Conservation (phyloP, 1,140 invertebrate species). For the Zaprionus nigranus region DNA sequence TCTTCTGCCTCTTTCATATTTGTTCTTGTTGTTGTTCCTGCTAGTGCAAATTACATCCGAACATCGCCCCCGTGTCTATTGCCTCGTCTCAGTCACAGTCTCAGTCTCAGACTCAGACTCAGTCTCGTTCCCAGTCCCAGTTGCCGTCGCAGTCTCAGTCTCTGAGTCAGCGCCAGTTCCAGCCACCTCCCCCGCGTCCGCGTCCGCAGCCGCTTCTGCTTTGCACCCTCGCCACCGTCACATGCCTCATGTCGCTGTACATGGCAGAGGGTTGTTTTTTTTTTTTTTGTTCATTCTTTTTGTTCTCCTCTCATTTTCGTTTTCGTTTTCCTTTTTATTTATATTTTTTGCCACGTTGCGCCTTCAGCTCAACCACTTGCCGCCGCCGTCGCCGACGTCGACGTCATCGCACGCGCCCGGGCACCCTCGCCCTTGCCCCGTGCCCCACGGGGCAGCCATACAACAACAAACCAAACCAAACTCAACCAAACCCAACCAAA, state of each 20-base stretch:
- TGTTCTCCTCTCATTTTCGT: slow-evolving; percentile 25
- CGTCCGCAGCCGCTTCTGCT: not conserved
- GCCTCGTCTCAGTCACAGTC: slow-evolving; percentile 3
- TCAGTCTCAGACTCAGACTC: slow-evolving; percentile 31
- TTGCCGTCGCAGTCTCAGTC: slow-evolving; percentile 39
- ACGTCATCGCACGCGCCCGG: slow-evolving; percentile 32
- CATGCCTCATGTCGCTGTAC: slow-evolving; percentile 15
- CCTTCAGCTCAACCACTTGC: slow-evolving; percentile 76
- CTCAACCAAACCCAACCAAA: not conserved
- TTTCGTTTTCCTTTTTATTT: slow-evolving; percentile 44
- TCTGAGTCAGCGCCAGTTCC: slow-evolving; percentile 65
- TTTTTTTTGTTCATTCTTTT: slow-evolving; percentile 49
- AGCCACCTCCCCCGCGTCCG: not conserved
- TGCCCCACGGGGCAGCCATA: slow-evolving; percentile 58
- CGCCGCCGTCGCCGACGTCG: slow-evolving; percentile 31
- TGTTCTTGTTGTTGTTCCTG: not conserved
- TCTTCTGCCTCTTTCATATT: slow-evolving; percentile 5
- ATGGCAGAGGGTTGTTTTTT: slow-evolving; percentile 65
- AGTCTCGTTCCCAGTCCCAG: not conserved
- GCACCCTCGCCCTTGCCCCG: not conserved
- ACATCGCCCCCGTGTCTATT: slow-evolving; percentile 4
- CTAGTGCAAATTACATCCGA: slow-evolving; percentile 37
- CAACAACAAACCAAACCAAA: slow-evolving; percentile 33
- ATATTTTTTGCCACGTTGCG: slow-evolving; percentile 55
- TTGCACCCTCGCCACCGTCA: not conserved